Percentiles rank a stretch among this genome's conserved stretches.
These are phyloP conservation scores for Siniperca knerii DNA, from an alignment of 2,113 vertebrate species.

Conservation along the genomic window DNA sequence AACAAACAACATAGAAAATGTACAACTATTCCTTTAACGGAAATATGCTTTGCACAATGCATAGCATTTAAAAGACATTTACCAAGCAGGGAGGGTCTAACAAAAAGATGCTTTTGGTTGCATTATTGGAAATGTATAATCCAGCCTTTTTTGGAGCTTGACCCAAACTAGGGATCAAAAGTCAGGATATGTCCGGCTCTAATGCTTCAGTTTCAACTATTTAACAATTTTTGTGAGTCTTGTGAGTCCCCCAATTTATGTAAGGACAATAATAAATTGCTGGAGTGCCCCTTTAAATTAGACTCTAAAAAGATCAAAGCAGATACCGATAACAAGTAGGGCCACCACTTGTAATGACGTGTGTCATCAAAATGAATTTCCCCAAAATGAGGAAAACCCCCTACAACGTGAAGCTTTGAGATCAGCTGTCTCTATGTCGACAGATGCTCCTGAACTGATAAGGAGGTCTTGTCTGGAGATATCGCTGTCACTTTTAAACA, in stretches of 20 bases:
- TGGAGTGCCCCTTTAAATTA: conserved; percentile 26
- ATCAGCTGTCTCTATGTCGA: conserved; percentile 10
- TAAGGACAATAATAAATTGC: not conserved
- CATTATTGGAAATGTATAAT: not conserved
- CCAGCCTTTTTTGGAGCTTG: not conserved
- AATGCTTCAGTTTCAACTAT: not conserved
- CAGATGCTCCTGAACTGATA: conserved; percentile 19
- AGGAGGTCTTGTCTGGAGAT: conserved; percentile 18
- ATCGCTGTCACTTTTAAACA: conserved; percentile 41
- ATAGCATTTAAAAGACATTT: not conserved
- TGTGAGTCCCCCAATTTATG: not conserved
- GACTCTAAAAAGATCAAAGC: not conserved
- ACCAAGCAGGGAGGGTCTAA: not conserved
- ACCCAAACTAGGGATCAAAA: not conserved
- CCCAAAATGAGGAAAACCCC: not conserved
- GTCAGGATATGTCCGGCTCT: not conserved
- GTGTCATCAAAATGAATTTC: not conserved
- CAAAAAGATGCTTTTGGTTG: not conserved
- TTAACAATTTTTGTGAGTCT: not conserved
- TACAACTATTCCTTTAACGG: not conserved
- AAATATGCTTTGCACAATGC: not conserved
- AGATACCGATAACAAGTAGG: not conserved
- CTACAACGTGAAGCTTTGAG: not conserved
- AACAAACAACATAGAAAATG: not conserved
- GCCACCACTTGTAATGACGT: not conserved